Conservation (phyloP, 2,888 invertebrate species). For the Microplitis deprimator region DNA sequence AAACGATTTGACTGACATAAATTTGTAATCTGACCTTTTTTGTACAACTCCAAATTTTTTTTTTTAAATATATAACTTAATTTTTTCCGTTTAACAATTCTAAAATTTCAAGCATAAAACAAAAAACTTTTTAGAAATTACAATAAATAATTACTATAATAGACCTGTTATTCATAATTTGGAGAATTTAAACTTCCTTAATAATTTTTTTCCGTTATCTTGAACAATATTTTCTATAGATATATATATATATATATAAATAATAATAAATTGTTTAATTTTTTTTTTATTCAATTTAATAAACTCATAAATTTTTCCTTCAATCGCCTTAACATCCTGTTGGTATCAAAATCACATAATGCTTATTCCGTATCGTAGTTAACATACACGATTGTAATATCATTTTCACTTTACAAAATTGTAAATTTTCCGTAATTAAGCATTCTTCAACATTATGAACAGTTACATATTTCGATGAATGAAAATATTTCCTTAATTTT, state of each 20-base stretch:
- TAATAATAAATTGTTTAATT: no score
- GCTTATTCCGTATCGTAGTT: slow-evolving; percentile 28
- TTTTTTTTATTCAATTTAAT: not conserved
- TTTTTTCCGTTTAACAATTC: not conserved
- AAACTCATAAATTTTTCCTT: not conserved
- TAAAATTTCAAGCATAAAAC: not conserved
- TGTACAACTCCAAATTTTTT: not conserved
- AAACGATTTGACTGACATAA: not conserved
- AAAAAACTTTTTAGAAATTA: not conserved
- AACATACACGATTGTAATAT: slow-evolving; percentile 13
- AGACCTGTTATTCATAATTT: not conserved
- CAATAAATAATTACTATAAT: not conserved
- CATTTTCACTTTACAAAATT: slow-evolving; percentile 26
- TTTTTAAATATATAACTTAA: not conserved
- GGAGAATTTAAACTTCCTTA: not conserved
- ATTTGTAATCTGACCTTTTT: not conserved
- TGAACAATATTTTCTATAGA: no score
- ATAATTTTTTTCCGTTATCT: no score
- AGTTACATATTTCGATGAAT: slow-evolving; percentile 29
- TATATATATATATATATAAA: no score
- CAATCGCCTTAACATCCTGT: slow-evolving; percentile 15
- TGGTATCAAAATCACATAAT: not conserved
- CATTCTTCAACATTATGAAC: slow-evolving; percentile 23
- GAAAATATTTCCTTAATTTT: slow-evolving; percentile 14
- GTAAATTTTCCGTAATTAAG: slow-evolving; percentile 27